Evolutionary conservation across 1,140 invertebrate genomes (phyloP).

Genomic region (Diorhabda sublineata): DNA sequence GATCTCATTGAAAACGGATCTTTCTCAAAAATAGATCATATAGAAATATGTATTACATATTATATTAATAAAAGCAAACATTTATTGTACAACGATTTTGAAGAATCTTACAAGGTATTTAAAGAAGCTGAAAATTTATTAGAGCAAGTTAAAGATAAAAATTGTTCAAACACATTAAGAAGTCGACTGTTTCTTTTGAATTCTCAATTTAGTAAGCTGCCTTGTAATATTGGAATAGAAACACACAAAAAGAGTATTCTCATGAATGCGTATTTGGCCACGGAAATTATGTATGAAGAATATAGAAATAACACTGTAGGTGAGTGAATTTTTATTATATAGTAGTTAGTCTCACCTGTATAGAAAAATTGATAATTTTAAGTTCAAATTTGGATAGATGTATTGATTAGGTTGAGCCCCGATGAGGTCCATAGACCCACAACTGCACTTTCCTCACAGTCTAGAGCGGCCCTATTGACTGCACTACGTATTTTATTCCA

Average conservation of each 20-base stretch:
- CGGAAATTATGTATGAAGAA: slow-evolving; percentile 9
- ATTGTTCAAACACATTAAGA: not conserved
- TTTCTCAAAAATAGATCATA: not conserved
- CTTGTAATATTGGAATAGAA: slow-evolving; percentile 10
- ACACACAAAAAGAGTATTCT: slow-evolving; percentile 6
- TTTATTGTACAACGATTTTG: not conserved
- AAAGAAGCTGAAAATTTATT: not conserved
- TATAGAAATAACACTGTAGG: not conserved
- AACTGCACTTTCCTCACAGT: too few relatives aligned
- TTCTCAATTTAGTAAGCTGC: slow-evolving; percentile 10
- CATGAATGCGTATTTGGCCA: slow-evolving; percentile 7
- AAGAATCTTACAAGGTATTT: slow-evolving; percentile 4
- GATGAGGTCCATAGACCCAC: too few relatives aligned
- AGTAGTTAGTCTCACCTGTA: too few relatives aligned
- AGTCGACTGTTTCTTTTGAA: slow-evolving; percentile 8
- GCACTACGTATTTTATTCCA: too few relatives aligned
- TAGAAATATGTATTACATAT: slow-evolving; percentile 4
- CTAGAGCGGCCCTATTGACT: too few relatives aligned
- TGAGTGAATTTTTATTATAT: not conserved
- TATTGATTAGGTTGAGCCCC: too few relatives aligned
- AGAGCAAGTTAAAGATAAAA: not conserved
- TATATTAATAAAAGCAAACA: slow-evolving; percentile 14
- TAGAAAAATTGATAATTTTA: too few relatives aligned
- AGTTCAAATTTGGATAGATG: too few relatives aligned
- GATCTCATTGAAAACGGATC: not conserved